phyloP scores from a whole-genome alignment of 2,113 vertebrate species.

The Pterocles gutturalis region DNA sequence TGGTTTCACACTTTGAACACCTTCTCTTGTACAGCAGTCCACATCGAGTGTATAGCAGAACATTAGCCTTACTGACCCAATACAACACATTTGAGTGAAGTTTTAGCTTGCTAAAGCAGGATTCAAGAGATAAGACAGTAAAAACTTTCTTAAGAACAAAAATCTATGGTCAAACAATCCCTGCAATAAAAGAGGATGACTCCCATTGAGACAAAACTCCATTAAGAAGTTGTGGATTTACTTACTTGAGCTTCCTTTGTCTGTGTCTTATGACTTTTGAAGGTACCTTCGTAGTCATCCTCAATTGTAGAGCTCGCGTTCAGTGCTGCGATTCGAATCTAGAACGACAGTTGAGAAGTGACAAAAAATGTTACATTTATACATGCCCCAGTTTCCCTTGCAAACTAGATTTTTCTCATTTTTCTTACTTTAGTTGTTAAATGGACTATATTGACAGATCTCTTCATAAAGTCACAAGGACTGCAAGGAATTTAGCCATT shows the following conservation, averaged over 20 bases:
- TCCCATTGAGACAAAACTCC: neutral
- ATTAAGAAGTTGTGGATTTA: neutral
- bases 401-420: neutral
- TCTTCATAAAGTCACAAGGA: neutral
- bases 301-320: slow-evolving; percentile 89
- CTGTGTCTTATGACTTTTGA: slow-evolving; percentile 89
- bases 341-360: fast-evolving
- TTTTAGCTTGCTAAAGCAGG: neutral
- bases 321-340: slow-evolving; percentile 97
- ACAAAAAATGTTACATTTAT: neutral
- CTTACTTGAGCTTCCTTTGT: slow-evolving; percentile 96
- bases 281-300: slow-evolving; percentile 90
- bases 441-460: neutral
- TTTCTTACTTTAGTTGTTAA: neutral
- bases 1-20: neutral
- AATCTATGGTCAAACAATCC: neutral
- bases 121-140: neutral
- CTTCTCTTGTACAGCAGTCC: neutral
- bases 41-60: neutral
- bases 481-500: neutral
- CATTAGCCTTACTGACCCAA: neutral
- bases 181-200: neutral
- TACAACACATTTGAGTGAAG: neutral
- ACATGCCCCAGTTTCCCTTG: neutral
- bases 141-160: neutral